Evolutionary conservation across 2,113 vertebrate species (phyloP), one percentile per base, ranked within the genome.

Genomic region (Thymallus thymallus): DNA sequence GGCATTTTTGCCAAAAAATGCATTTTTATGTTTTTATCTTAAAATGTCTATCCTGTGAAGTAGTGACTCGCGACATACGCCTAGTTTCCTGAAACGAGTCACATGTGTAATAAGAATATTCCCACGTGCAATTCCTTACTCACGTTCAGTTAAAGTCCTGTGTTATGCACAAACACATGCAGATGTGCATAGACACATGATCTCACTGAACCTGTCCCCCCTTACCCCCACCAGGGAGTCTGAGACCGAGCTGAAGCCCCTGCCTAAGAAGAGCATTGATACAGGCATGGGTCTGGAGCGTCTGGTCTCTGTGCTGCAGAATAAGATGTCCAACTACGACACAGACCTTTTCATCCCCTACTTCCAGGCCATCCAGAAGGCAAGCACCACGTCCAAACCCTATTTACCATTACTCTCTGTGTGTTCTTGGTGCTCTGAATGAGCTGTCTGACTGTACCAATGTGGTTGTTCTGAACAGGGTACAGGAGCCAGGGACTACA

Each of bases 291-390:
- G 98, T 26, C 86, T 99, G 88, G 98, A 99, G 84, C 94, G 98
- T 6, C 89, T 99, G 80, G 98, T 99, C 30, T 99, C 98, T 0
- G 94, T 99, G 18, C 91, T 99, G 84, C 98, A 99, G 92, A 95
- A 95, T 89, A 99, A 99, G 91, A 99, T 98, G 98, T 99, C 98
- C 83, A 99, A 99, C 92, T 99, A 99, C 3, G 98, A 99, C 91
- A 99, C 98, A 0, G 98, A 99, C 79, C 96, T 99, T 41, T 99
- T 99, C 68, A 10, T 97, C 35, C 98, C 98, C 4, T 99, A 98
- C 87, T 99, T 99, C 71, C 93, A 98, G 84, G 97, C 97, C 82
- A 99, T 99, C 88, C 95, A 98, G 45, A 96, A 98, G 96, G 98
- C 97, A 93, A 51, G 12, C 41, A 29, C 18, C 56, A n/a, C 20